Evolutionary conservation across 2,113 vertebrate genomes (phyloP).

Genomic region (Oceanites oceanicus): DNA sequence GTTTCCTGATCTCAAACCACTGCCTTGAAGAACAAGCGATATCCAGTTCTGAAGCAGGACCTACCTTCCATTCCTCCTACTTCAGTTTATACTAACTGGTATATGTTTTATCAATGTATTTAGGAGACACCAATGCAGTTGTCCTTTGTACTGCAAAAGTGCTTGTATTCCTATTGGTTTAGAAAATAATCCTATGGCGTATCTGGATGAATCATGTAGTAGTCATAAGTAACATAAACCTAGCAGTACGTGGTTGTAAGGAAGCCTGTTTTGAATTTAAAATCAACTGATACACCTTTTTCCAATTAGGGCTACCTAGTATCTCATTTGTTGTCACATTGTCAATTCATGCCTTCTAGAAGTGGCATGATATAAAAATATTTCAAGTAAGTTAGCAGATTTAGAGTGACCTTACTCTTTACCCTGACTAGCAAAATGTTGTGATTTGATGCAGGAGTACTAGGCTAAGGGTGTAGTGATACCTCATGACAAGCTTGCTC

Average conservation of each 20-base stretch:
- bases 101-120: background rate
- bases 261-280: background rate
- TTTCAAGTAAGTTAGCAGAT: background rate
- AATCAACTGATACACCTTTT: background rate
- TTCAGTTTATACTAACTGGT: background rate
- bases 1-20: background rate
- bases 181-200: background rate
- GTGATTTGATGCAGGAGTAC: background rate
- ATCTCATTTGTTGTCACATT: background rate
- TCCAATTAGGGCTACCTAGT: background rate
- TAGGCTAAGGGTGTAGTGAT: background rate
- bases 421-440: background rate
- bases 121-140: background rate
- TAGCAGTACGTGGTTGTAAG: background rate
- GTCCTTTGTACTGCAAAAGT: background rate
- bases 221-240: background rate
- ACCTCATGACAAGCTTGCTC: background rate
- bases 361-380: background rate
- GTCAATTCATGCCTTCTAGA: background rate
- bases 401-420: background rate
- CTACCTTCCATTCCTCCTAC: background rate
- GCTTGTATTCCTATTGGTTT: background rate
- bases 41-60: background rate
- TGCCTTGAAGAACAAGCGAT: background rate
- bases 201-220: background rate